Conservation (phyloP, 1,140 invertebrate species). For the Bombus confusus region DNA sequence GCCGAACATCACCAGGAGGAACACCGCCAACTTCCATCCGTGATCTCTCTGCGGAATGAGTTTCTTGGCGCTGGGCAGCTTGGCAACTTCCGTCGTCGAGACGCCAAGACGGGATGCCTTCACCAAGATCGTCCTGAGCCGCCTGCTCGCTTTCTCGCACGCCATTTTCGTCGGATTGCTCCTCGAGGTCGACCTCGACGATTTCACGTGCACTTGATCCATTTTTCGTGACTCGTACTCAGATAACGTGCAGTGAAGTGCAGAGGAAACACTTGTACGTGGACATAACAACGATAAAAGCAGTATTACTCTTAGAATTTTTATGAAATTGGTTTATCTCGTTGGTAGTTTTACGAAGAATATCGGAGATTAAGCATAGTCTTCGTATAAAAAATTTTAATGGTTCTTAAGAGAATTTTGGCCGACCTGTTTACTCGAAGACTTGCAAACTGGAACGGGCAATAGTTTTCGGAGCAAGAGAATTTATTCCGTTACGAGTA, state of each 20-base stretch:
- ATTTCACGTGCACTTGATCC: slow-evolving; percentile 77
- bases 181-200: slow-evolving; percentile 72
- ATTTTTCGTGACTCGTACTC: slow-evolving; percentile 50
- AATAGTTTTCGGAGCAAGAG: too few species aligned
- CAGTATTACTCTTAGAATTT: not conserved
- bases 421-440: too few species aligned
- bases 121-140: slow-evolving; percentile 75
- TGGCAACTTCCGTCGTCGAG: slow-evolving; percentile 73
- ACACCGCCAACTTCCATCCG: slow-evolving; percentile 79
- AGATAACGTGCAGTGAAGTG: too few species aligned
- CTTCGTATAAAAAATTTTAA: too few species aligned
- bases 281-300: not conserved
- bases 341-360: not conserved
- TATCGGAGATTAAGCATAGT: not conserved
- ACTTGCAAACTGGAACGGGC: too few species aligned
- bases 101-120: slow-evolving; percentile 78
- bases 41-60: slow-evolving; percentile 78
- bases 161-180: slow-evolving; percentile 77
- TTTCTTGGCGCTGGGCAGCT: slow-evolving; percentile 74
- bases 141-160: slow-evolving; percentile 78
- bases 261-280: not conserved
- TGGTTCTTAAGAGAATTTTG: too few species aligned
- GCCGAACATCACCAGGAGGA: slow-evolving; percentile 77
- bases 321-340: not conserved
- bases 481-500: too few species aligned